phyloP scores from a whole-genome alignment of 2,113 vertebrate species.

The Notothenia rossii region DNA sequence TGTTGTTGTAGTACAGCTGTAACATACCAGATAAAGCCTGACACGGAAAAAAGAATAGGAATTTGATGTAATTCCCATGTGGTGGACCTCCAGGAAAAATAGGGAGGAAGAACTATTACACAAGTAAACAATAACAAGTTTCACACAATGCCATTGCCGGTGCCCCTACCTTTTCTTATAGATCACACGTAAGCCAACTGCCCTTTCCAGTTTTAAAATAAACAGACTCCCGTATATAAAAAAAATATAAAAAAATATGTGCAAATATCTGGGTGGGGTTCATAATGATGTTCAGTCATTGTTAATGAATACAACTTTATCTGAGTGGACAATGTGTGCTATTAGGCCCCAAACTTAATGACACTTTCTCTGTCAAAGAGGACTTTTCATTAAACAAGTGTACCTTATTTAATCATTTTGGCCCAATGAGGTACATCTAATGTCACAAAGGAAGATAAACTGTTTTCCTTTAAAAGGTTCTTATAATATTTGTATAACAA shows the following conservation, averaged over 20 bases:
- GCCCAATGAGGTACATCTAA: too few species aligned
- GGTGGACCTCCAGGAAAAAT: constrained; percentile 27
- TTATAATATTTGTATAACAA: too few species aligned
- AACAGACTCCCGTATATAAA: too few species aligned
- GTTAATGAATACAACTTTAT: not conserved
- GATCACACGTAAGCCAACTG: constrained; percentile 31
- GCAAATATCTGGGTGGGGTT: not conserved
- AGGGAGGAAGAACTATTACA: constrained; percentile 31
- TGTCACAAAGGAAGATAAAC: too few species aligned
- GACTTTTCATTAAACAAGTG: too few species aligned
- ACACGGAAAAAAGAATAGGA: constrained; percentile 23
- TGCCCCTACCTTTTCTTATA: constrained; percentile 12
- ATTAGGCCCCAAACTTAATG: not conserved
- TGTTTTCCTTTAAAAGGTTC: too few species aligned
- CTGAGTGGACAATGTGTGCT: not conserved
- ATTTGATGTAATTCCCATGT: constrained; percentile 54
- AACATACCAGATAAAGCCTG: not conserved
- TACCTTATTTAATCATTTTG: too few species aligned
- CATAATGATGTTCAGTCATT: not conserved
- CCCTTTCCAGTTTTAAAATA: not conserved
- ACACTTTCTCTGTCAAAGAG: not conserved
- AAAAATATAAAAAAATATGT: too few species aligned
- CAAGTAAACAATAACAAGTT: constrained; percentile 43
- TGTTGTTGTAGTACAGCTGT: constrained; percentile 28
- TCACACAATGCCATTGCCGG: constrained; percentile 30